These are phyloP conservation scores for Drosophila obscura DNA, from an alignment of 1,140 invertebrate species.

Conservation along the genomic window DNA sequence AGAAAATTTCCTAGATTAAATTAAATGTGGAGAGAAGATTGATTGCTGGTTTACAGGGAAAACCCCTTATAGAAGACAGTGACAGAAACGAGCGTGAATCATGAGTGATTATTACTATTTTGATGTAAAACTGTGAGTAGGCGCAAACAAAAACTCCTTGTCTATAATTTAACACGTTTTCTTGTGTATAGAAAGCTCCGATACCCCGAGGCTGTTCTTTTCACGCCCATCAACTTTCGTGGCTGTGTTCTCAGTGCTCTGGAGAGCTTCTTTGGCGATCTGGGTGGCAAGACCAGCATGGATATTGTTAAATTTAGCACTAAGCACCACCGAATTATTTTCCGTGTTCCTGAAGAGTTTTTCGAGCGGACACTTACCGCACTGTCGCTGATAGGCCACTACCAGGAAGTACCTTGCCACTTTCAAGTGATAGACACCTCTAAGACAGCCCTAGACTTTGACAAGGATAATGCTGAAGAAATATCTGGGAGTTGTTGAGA, in stretches of 20 bases:
- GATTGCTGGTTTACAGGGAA: conserved; percentile 12
- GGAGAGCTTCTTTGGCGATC: conserved; percentile 86
- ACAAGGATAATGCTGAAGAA: conserved; percentile 25
- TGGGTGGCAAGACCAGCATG: conserved; percentile 85
- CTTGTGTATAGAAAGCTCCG: conserved; percentile 84
- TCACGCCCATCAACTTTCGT: conserved; percentile 85
- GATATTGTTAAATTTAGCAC: conserved; percentile 86
- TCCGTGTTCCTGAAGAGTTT: conserved; percentile 85
- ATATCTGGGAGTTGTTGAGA: neutral
- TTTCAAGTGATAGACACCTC: conserved; percentile 86
- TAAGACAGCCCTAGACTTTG: conserved; percentile 55
- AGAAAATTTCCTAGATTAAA: neutral
- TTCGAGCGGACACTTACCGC: conserved; percentile 86
- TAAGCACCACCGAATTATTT: conserved; percentile 84
- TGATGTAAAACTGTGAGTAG: conserved; percentile 63
- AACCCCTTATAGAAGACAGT: too few species aligned
- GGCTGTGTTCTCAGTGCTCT: conserved; percentile 86
- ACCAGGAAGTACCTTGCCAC: conserved; percentile 85
- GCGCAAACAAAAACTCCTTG: neutral
- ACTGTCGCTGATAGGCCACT: conserved; percentile 85
- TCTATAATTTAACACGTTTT: neutral
- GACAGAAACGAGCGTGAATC: neutral
- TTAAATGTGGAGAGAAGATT: conserved; percentile 3
- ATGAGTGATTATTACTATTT: conserved; percentile 57
- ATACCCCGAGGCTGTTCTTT: conserved; percentile 65